Conservation (phyloP, 2,888 invertebrate genomes). For the Didymodactylos carnosus region DNA sequence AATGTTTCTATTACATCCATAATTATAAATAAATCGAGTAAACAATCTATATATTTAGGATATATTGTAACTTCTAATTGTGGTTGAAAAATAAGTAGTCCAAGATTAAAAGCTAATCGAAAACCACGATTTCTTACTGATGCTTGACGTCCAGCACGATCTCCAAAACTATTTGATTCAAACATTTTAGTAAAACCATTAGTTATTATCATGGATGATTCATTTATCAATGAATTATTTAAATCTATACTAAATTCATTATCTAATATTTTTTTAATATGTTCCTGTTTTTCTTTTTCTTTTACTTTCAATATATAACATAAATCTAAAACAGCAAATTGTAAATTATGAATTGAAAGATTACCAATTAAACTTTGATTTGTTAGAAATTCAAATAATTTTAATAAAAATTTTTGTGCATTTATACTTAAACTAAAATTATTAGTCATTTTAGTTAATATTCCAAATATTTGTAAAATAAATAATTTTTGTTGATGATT, state of each 20-base stretch:
- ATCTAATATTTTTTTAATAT: no score
- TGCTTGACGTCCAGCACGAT: no score
- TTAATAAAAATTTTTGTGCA: not conserved
- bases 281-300: no score
- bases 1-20: not conserved
- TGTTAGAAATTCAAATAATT: not conserved
- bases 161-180: no score
- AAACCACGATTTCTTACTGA: no score
- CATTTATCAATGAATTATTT: no score
- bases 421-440: not conserved
- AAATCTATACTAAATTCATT: no score
- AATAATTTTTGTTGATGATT: not conserved
- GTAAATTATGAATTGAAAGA: not conserved
- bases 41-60: no score
- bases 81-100: not conserved
- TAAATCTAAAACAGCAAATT: not conserved
- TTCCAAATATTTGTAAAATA: not conserved
- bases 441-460: not conserved
- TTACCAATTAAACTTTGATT: not conserved
- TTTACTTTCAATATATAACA: not conserved
- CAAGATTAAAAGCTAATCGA: no score
- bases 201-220: no score
- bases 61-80: not conserved
- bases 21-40: not conserved
- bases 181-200: no score